A percentile compares a stretch with the other conserved stretches of the same genome.
These are phyloP conservation scores for Crocidura indochinensis DNA, from an alignment of 2,797 vertebrate species.

Conservation along the genomic window DNA sequence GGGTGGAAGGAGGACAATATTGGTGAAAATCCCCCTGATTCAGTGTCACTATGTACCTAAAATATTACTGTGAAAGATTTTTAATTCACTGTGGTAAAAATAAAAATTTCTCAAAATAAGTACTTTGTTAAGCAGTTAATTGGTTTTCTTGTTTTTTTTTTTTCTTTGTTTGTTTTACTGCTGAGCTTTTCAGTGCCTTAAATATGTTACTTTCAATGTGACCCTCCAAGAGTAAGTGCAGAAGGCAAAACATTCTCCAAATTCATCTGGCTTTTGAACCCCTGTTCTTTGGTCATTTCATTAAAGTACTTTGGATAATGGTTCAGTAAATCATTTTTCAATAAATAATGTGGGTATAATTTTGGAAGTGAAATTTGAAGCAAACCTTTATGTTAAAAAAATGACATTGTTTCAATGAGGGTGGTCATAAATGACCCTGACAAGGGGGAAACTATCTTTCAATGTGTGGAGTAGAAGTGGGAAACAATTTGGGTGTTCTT, in stretches of 20 bases:
- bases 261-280: constrained; percentile 15
- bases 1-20: too few species aligned
- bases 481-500: not conserved
- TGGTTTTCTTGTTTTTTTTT: not conserved
- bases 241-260: constrained; percentile 17
- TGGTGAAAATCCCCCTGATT: too few species aligned
- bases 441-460: constrained; percentile 22
- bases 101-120: not conserved
- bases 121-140: not conserved
- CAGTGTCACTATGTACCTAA: too few species aligned
- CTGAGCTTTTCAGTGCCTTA: not conserved
- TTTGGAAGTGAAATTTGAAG: constrained; percentile 61
- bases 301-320: not conserved
- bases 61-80: too few species aligned
- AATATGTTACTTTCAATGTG: not conserved
- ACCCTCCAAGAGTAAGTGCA: constrained; percentile 1
- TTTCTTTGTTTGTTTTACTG: not conserved
- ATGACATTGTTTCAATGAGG: not conserved
- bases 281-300: not conserved
- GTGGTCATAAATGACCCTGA: not conserved
- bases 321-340: constrained; percentile 43
- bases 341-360: constrained; percentile 59
- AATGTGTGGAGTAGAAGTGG: not conserved
- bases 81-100: too few species aligned
- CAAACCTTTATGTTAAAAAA: constrained; percentile 37